Base-by-base conservation (phyloP, 2,113 vertebrate species). In the Toxostoma redivivum region DNA sequence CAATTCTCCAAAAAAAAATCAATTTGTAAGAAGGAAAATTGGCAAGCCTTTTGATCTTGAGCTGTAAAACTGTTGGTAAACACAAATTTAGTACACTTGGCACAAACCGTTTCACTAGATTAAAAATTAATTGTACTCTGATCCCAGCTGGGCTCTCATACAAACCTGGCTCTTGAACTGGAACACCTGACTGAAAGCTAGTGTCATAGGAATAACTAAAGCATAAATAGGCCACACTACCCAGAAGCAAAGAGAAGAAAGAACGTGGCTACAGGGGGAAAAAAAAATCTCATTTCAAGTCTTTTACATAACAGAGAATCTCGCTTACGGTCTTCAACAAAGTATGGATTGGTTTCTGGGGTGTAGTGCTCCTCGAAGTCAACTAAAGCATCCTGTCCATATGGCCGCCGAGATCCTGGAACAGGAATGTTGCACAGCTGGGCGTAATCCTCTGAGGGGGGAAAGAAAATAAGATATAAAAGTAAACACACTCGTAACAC, bases 341-440 rank as follows among this genome's bases (percentile, higher is more conserved):
- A 99, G 78, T 98, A 98, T 56, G 98, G 98, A 37, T 98, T 97
- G 0, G 88, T 84, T 86, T 97, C 97, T 35, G 97, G 97, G 60
- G 98, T 96, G 48, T 98, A 98, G 69, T 98, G 98, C 33, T 98
- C 97, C 27, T 97, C 96, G 0, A 98, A 97, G 61, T 99, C 98
- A 15, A 98, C 98, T 66, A 99, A 96, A 47, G 98, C 99, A 20
- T 99, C 99, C 9, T 90, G 98, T 50, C 99, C 99, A 13, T 99
- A 99, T 2, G 98, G 97, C 71, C 88, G 97, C 44, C 96, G 97
- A 57, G 96, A 98, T n/a, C 97, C 98, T 10, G 97, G 93, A 60
- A 98, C 53, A 0, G 98, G 98, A 94, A 99, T 97, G 95, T 99
- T 99, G 95, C 99, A 99, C 97, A 99, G 98, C 94, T 98, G 97